Percentiles rank a stretch among this genome's conserved stretches.
Evolutionary conservation across 2,888 invertebrate genomes (phyloP).

Genomic region (Sminthurides aquaticus): DNA sequence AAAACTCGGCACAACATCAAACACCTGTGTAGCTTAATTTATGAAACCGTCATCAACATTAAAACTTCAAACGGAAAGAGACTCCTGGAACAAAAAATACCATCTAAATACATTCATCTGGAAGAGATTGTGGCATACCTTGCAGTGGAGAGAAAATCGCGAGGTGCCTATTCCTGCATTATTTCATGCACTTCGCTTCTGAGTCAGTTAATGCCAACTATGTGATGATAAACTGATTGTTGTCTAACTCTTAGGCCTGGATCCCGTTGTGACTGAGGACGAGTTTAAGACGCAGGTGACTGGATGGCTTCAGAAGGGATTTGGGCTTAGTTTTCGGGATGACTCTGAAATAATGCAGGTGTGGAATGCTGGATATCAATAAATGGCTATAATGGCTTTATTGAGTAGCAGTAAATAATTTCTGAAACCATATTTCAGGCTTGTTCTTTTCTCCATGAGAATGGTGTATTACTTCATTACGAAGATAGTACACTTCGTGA

Average conservation of each 20-base stretch:
- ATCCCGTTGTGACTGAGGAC: constrained; percentile 77
- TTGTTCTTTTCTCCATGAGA: constrained; percentile 93
- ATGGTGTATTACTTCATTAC: constrained; percentile 88
- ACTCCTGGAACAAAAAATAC: constrained; percentile 85
- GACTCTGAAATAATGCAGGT: constrained; percentile 43
- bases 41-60: constrained; percentile 85
- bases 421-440: constrained; percentile 57
- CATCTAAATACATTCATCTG: constrained; percentile 87
- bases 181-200: no score
- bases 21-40: constrained; percentile 80
- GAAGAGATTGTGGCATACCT: constrained; percentile 84
- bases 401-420: constrained; percentile 5
- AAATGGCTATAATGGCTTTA: constrained; percentile 4
- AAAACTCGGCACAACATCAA: constrained; percentile 83
- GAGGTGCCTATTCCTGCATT: no score
- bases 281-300: constrained; percentile 56
- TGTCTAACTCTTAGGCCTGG: constrained; percentile 51
- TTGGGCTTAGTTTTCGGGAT: constrained; percentile 39
- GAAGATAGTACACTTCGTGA: constrained; percentile 90
- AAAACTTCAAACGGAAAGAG: constrained; percentile 86
- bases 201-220: no score
- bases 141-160: constrained; percentile 57
- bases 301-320: constrained; percentile 40
- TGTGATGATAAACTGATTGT: background rate
- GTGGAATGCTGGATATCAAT: background rate